phyloP scores from a whole-genome alignment of 2,797 vertebrate genomes.

The Echiichthys vipera region DNA sequence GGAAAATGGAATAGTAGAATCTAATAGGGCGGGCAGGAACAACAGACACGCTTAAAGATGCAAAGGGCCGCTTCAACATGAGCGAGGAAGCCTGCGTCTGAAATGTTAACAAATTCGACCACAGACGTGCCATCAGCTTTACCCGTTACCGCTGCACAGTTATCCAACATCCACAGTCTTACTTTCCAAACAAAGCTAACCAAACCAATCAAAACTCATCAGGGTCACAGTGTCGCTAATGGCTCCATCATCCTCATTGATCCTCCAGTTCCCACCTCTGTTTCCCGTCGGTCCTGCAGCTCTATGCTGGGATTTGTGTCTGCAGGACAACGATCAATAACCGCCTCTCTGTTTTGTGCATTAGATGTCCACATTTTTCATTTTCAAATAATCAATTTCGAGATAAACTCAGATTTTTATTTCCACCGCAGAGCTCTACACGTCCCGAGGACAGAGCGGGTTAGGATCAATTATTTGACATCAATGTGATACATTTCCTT shows the following conservation, averaged over 20 bases:
- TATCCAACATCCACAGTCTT: slow-evolving; percentile 34
- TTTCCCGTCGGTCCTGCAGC: slow-evolving; percentile 26
- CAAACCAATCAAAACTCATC: slow-evolving; percentile 17
- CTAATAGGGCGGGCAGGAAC: slow-evolving; percentile 31
- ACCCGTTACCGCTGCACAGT: neutral
- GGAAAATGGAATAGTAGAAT: slow-evolving; percentile 58
- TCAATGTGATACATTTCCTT: neutral
- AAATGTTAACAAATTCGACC: slow-evolving; percentile 32
- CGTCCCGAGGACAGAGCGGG: neutral
- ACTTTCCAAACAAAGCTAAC: slow-evolving; percentile 38
- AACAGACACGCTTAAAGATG: slow-evolving; percentile 24
- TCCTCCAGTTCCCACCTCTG: slow-evolving; percentile 48
- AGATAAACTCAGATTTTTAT: slow-evolving; percentile 21
- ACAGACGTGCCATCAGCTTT: slow-evolving; percentile 17
- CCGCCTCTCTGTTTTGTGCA: slow-evolving; percentile 39
- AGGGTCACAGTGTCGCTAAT: slow-evolving; percentile 59
- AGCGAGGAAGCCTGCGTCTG: slow-evolving; percentile 18
- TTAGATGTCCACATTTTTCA: slow-evolving; percentile 43
- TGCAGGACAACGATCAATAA: slow-evolving; percentile 50
- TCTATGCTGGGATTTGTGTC: slow-evolving; percentile 37
- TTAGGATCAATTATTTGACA: neutral
- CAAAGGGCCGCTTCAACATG: neutral
- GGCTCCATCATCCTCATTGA: slow-evolving; percentile 69
- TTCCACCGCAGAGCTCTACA: neutral
- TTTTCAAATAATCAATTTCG: slow-evolving; percentile 48